Percentiles rank a stretch among this genome's conserved stretches.
These are phyloP conservation scores for Atrina japonica DNA, from an alignment of 2,888 invertebrate species.

Conservation along the genomic window DNA sequence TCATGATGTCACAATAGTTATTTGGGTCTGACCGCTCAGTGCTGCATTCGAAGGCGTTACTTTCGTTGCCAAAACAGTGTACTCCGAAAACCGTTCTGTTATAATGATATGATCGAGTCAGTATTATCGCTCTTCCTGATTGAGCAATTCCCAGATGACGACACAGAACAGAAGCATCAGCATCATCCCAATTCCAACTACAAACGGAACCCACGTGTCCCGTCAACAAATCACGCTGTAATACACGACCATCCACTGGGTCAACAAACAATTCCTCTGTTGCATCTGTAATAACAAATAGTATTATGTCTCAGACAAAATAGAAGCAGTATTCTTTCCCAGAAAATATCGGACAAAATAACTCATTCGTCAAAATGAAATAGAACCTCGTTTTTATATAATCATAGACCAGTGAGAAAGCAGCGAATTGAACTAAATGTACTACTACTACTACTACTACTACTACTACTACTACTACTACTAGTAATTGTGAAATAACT, in stretches of 20 bases:
- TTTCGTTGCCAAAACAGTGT: constrained; percentile 4
- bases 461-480: too few relatives aligned
- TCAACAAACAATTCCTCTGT: background rate
- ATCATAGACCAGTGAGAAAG: background rate
- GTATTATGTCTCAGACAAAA: too few relatives aligned
- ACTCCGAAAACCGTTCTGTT: constrained; percentile 4
- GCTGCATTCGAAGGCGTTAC: background rate
- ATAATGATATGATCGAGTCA: background rate
- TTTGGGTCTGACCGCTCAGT: background rate
- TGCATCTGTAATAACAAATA: too few relatives aligned
- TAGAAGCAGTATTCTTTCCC: too few relatives aligned
- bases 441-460: too few relatives aligned
- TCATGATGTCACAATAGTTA: background rate
- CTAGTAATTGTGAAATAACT: too few relatives aligned
- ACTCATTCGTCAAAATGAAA: too few relatives aligned
- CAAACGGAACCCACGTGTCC: constrained; percentile 19
- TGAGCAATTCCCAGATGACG: constrained; percentile 9
- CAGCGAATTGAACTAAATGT: too few relatives aligned
- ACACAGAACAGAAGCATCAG: constrained; percentile 23
- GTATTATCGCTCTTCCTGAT: background rate
- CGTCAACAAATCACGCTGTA: background rate
- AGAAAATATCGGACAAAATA: too few relatives aligned
- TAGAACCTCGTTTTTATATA: too few relatives aligned
- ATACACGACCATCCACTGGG: background rate
- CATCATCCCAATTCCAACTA: constrained; percentile 19